Conservation (phyloP, 2,888 invertebrate genomes). For the Limnephilus marmoratus region DNA sequence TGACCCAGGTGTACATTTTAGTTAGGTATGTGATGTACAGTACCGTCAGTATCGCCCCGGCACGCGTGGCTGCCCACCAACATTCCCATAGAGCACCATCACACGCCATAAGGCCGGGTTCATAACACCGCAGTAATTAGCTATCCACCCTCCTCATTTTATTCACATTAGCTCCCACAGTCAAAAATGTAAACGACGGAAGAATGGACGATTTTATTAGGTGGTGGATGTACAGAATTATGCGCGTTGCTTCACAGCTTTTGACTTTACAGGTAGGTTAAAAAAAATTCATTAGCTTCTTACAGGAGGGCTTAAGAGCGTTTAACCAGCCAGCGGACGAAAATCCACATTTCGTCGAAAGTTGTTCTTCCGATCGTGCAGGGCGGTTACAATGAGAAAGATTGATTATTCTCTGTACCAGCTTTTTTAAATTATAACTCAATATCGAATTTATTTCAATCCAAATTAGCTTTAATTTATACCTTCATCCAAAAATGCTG, state of each 20-base stretch:
- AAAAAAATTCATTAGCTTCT: no score
- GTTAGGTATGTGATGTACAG: conserved; percentile 14
- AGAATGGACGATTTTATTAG: background rate
- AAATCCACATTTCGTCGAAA: no score
- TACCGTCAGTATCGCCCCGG: background rate
- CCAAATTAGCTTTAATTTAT: no score
- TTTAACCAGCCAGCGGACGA: no score
- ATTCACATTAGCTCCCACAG: conserved; percentile 3
- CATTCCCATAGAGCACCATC: conserved; percentile 59
- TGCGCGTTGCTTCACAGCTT: background rate
- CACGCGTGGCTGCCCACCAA: conserved; percentile 46
- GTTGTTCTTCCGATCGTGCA: no score
- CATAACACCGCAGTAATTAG: conserved; percentile 12
- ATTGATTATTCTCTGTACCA: no score
- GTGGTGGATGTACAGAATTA: background rate
- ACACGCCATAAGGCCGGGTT: conserved; percentile 15
- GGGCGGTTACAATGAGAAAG: no score
- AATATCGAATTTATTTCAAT: no score
- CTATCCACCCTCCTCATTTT: background rate
- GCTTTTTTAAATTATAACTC: no score
- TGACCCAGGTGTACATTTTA: background rate
- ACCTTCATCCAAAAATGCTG: no score
- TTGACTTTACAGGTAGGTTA: background rate
- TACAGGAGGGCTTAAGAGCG: no score
- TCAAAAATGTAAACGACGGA: background rate